Evolutionary conservation across 2,888 invertebrate species (phyloP).

Genomic region (Euplexia lucipara): DNA sequence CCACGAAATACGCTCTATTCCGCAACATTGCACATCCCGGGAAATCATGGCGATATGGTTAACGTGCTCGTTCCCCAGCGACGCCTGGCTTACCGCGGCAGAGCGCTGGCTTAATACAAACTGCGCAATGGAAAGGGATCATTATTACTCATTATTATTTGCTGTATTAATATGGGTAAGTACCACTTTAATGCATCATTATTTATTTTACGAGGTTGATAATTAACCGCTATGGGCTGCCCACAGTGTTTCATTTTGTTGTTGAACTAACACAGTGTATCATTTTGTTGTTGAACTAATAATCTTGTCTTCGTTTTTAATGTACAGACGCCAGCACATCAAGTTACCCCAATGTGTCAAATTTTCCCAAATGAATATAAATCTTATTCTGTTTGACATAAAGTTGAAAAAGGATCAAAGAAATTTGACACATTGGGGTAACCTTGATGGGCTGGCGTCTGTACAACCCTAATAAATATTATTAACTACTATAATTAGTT

Average conservation of each 20-base stretch:
- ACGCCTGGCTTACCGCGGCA: conserved; percentile 16
- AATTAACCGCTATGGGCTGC: conserved; percentile 5
- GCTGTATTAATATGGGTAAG: conserved; percentile 33
- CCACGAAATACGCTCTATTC: conserved; percentile 19
- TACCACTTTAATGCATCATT: conserved; percentile 14
- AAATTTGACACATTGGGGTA: no score
- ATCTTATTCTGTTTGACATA: no score
- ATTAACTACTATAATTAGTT: no score
- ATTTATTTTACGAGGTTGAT: conserved; percentile 35
- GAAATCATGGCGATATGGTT: conserved; percentile 33
- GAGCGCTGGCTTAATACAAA: conserved; percentile 14
- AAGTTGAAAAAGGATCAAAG: no score
- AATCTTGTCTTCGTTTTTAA: no score
- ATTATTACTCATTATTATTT: conserved; percentile 51
- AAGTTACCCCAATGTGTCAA: no score
- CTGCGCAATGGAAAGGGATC: conserved; percentile 29
- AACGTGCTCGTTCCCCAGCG: conserved; percentile 16
- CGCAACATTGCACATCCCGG: conserved; percentile 34
- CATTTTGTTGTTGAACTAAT: conserved; percentile 14
- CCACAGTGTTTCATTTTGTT: conserved; percentile 15
- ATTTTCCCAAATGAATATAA: no score
- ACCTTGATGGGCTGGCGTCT: no score
- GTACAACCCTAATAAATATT: no score
- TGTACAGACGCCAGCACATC: no score
- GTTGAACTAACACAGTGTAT: not conserved